Percentiles rank a stretch among this genome's conserved stretches.
Conservation (phyloP, 2,888 invertebrate genomes). For the Thumatha senex region DNA sequence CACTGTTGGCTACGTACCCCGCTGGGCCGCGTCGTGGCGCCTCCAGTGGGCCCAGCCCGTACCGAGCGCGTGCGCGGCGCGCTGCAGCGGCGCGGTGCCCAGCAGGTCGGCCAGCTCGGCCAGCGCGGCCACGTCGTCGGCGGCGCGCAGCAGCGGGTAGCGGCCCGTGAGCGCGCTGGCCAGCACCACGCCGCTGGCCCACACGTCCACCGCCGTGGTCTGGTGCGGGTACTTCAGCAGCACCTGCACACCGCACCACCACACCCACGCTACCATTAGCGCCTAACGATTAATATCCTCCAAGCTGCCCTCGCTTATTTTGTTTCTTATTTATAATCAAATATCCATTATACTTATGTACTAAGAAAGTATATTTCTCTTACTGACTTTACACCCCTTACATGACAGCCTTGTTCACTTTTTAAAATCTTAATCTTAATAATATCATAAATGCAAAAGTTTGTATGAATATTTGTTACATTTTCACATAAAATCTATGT, state of each 20-base stretch:
- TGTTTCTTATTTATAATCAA: too few relatives aligned
- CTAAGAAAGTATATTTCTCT: too few relatives aligned
- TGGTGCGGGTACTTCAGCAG: constrained; percentile 91
- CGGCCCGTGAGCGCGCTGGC: constrained; percentile 87
- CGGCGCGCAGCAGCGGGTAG: constrained; percentile 93
- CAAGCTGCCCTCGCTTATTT: too few relatives aligned
- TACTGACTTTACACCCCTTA: too few relatives aligned
- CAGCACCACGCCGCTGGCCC: constrained; percentile 95
- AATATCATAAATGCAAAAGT: too few relatives aligned
- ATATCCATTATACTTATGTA: too few relatives aligned
- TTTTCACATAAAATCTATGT: too few relatives aligned
- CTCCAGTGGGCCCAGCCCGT: constrained; percentile 16
- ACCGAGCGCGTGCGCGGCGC: constrained; percentile 87
- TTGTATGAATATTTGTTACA: too few relatives aligned
- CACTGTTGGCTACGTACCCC: neutral
- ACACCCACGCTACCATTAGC: neutral
- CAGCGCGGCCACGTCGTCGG: constrained; percentile 88
- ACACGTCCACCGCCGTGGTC: constrained; percentile 93
- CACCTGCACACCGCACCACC: constrained; percentile 63
- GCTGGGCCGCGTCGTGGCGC: neutral
- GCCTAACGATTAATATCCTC: neutral
- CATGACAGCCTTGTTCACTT: too few relatives aligned
- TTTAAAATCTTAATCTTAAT: too few relatives aligned
- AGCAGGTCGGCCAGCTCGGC: constrained; percentile 92
- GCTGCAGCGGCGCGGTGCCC: constrained; percentile 87